Conservation (phyloP, 2,113 vertebrate genomes). For the Peromyscus maniculatus region DNA sequence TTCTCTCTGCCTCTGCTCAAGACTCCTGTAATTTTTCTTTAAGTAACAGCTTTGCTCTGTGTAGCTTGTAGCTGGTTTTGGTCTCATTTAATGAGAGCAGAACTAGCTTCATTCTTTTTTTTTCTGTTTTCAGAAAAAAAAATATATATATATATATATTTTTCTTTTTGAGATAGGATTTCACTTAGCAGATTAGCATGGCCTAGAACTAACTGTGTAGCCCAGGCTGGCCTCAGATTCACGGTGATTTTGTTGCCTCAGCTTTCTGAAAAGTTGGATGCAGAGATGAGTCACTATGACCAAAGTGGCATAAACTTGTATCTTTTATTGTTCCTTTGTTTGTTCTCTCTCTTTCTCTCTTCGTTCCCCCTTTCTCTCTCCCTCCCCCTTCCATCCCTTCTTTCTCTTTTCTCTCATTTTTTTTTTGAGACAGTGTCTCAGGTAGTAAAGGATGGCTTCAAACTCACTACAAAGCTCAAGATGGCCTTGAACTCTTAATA, state of each 20-base stretch:
- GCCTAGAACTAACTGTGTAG: not conserved
- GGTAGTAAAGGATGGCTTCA: not conserved
- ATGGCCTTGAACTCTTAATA: not conserved
- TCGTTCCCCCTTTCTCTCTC: not conserved
- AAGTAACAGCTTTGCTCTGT: not conserved
- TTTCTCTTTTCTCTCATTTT: not conserved
- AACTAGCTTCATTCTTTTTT: not conserved
- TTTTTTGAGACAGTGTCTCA: not conserved
- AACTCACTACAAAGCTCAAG: not conserved
- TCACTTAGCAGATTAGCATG: not conserved
- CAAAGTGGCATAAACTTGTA: too few species aligned
- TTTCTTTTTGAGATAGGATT: not conserved
- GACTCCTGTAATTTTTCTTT: too few species aligned
- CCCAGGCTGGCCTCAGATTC: not conserved
- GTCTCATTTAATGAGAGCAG: not conserved
- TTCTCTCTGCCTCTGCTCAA: too few species aligned
- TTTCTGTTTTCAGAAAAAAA: not conserved
- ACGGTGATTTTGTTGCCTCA: not conserved
- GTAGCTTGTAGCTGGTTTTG: not conserved
- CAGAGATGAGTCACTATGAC: not conserved
- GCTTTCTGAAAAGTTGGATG: not conserved
- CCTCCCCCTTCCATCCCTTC: not conserved
- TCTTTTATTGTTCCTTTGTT: not conserved
- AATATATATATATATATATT: too few species aligned
- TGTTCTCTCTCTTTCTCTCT: not conserved